Conservation (phyloP, 2,797 vertebrate genomes). For the Pangasius krempfi region DNA sequence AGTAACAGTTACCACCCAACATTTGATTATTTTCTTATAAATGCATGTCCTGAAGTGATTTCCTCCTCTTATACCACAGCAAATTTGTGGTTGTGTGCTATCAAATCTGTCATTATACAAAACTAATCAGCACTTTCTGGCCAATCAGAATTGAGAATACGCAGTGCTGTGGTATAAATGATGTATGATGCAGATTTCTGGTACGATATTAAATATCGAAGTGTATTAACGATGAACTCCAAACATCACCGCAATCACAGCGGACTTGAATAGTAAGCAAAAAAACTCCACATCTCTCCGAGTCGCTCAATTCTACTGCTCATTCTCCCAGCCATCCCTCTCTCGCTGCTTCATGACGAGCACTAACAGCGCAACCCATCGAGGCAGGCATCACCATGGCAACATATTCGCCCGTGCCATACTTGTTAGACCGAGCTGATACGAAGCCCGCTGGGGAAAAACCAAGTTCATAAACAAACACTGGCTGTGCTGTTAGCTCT, state of each 20-base stretch:
- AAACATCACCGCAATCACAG: not conserved
- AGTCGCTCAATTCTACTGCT: not conserved
- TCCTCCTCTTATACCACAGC: not conserved
- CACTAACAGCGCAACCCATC: slow-evolving; percentile 23
- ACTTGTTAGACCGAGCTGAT: slow-evolving; percentile 34
- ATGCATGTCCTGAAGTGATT: not conserved
- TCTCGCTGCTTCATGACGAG: slow-evolving; percentile 4
- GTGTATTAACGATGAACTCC: not conserved
- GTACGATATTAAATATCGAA: not conserved
- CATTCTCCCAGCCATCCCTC: not conserved
- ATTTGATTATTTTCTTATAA: not conserved
- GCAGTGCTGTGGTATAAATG: not conserved
- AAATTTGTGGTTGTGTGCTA: not conserved
- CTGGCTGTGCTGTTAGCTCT: slow-evolving; percentile 39
- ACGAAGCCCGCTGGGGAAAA: slow-evolving; percentile 36
- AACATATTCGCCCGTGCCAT: slow-evolving; percentile 43
- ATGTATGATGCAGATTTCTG: not conserved
- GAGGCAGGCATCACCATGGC: slow-evolving; percentile 54
- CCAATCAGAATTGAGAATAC: not conserved
- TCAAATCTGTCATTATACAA: not conserved
- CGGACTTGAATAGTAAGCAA: not conserved
- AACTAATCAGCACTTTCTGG: not conserved
- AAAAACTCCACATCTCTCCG: not conserved
- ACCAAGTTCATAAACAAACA: slow-evolving; percentile 53
- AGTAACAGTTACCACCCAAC: not conserved